A percentile compares a stretch with the other conserved stretches of the same genome.
Conservation (phyloP, 2,888 invertebrate species). For the Platycheirus albimanus region DNA sequence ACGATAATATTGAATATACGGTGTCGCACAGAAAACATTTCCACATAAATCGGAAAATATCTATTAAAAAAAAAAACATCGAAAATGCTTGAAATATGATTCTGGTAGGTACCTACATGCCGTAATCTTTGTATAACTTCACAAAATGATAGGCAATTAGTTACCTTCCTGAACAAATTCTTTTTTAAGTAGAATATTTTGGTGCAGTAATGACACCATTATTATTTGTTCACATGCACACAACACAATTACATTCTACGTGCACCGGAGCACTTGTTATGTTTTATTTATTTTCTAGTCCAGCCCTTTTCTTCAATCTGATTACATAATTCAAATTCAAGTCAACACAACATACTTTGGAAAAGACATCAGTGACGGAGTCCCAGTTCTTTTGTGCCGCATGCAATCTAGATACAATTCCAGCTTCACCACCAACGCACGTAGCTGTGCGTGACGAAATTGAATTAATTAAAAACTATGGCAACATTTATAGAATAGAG, state of each 20-base stretch:
- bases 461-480: conserved; percentile 52
- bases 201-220: conserved; percentile 28
- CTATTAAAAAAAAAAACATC: no score
- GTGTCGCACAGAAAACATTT: no score
- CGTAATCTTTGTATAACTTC: no score
- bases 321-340: conserved; percentile 56
- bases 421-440: conserved; percentile 28
- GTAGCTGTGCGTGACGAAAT: conserved; percentile 59
- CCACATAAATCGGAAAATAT: no score
- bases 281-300: background rate
- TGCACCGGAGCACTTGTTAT: conserved; percentile 8
- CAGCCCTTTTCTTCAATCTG: conserved; percentile 49
- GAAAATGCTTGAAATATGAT: no score
- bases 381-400: conserved; percentile 34
- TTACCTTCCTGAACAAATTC: background rate
- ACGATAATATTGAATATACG: no score
- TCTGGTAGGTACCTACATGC: no score
- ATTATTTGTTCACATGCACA: conserved; percentile 6
- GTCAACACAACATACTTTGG: conserved; percentile 13
- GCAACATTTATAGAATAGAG: conserved; percentile 31
- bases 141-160: background rate
- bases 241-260: conserved; percentile 3
- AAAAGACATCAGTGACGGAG: background rate
- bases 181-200: conserved; percentile 3
- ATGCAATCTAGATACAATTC: conserved; percentile 12